Conservation (phyloP, 2,888 invertebrate species). For the Erebia epiphron region DNA sequence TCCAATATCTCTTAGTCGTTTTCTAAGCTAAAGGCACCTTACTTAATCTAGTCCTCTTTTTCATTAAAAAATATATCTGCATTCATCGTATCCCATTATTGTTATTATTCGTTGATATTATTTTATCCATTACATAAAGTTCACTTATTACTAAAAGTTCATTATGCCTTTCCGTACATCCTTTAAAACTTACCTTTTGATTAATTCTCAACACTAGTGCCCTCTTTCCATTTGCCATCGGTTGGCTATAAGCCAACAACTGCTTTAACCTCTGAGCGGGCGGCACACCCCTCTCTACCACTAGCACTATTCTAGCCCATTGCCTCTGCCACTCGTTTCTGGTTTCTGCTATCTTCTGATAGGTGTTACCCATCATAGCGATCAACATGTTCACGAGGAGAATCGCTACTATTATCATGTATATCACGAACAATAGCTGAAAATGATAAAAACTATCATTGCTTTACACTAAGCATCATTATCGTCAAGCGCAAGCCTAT, state of each 20-base stretch:
- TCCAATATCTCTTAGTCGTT: too few relatives aligned
- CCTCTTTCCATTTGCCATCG: constrained; percentile 93
- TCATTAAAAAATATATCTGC: too few relatives aligned
- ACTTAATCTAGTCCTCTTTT: too few relatives aligned
- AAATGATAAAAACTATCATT: constrained; percentile 39
- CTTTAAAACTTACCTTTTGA: constrained; percentile 85
- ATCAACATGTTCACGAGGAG: constrained; percentile 98
- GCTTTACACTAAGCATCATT: too few relatives aligned
- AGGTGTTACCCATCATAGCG: constrained; percentile 99
- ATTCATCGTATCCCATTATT: too few relatives aligned
- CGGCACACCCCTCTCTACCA: constrained; percentile 98
- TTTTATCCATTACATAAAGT: too few relatives aligned
- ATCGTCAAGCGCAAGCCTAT: too few relatives aligned
- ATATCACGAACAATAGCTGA: constrained; percentile 95
- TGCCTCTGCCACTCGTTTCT: constrained; percentile 98
- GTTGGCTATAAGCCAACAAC: constrained; percentile 95
- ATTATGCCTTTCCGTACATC: background rate
- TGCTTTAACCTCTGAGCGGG: constrained; percentile 93
- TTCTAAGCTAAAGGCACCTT: too few relatives aligned
- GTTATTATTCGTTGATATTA: too few relatives aligned
- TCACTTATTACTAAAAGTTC: too few relatives aligned
- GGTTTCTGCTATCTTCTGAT: constrained; percentile 98
- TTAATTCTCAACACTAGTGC: constrained; percentile 94
- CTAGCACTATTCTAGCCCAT: constrained; percentile 98
- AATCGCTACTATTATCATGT: constrained; percentile 98